A percentile compares a stretch with the other conserved stretches of the same genome.
phyloP scores from a whole-genome alignment of 1,140 invertebrate species.

The Zaprionus capensis region DNA sequence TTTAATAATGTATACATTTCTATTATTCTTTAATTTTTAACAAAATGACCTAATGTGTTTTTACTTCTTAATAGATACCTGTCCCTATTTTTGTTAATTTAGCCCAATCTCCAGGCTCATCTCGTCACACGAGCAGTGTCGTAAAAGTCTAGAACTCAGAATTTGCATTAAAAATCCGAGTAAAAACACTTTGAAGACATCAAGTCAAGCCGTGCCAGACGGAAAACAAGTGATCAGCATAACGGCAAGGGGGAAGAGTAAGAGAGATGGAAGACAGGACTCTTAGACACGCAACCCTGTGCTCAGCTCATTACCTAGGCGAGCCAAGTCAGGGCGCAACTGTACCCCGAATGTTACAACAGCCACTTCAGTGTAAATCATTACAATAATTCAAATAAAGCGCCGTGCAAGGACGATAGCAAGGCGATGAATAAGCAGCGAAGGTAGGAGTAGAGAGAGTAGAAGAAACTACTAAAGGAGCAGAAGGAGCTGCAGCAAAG shows the following conservation, averaged over 20 bases:
- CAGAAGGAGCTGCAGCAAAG: slow-evolving; percentile 24
- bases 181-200: slow-evolving; percentile 19
- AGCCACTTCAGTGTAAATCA: slow-evolving; percentile 70
- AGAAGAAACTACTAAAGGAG: not conserved
- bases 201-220: slow-evolving; percentile 26
- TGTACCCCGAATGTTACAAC: slow-evolving; percentile 46
- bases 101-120: not conserved
- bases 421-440: not conserved
- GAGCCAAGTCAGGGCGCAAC: slow-evolving; percentile 19
- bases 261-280: slow-evolving; percentile 28
- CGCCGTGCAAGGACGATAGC: slow-evolving; percentile 14
- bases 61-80: no score
- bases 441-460: not conserved
- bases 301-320: slow-evolving; percentile 41
- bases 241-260: not conserved
- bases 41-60: not conserved
- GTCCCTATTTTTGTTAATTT: not conserved
- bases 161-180: slow-evolving; percentile 23
- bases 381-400: slow-evolving; percentile 70
- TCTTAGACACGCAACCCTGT: slow-evolving; percentile 23
- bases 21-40: not conserved
- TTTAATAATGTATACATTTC: no score
- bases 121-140: not conserved
- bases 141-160: not conserved
- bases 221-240: slow-evolving; percentile 38